These are phyloP conservation scores for Girardinus metallicus DNA, from an alignment of 2,797 vertebrate species.

Conservation along the genomic window DNA sequence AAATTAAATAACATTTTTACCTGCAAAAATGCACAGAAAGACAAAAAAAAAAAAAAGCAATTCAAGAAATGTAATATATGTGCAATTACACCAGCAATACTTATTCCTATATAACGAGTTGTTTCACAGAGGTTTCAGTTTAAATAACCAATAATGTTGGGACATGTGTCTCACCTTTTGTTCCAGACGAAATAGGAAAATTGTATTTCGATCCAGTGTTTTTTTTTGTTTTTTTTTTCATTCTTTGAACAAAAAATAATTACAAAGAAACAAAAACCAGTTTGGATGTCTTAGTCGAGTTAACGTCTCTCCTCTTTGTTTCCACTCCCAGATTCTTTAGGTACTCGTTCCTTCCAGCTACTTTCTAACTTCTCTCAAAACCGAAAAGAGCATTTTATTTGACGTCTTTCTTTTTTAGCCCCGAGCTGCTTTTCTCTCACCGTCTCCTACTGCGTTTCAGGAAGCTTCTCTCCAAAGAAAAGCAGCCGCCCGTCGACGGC, in stretches of 20 bases:
- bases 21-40: not conserved
- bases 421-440: not conserved
- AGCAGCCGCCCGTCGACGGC: slow-evolving; percentile 89
- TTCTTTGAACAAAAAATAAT: not conserved
- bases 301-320: not conserved
- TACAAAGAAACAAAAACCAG: not conserved
- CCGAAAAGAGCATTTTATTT: not conserved
- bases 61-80: not conserved
- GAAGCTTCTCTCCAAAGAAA: slow-evolving; percentile 92
- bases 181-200: not conserved
- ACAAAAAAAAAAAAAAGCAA: not conserved
- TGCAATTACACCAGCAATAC: not conserved
- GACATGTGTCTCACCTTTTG: not conserved
- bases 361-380: not conserved
- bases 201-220: not conserved
- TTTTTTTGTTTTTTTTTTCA: not conserved
- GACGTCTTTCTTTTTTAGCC: not conserved
- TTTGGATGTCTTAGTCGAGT: not conserved
- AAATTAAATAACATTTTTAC: not conserved
- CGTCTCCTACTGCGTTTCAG: slow-evolving; percentile 62
- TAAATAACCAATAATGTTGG: not conserved
- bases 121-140: not conserved
- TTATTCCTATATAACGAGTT: not conserved
- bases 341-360: not conserved
- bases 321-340: not conserved